These are phyloP conservation scores for Sanderia malayensis DNA, from an alignment of 30 jellyfish, hydroid and myxozoan genomes.

Conservation along the genomic window DNA sequence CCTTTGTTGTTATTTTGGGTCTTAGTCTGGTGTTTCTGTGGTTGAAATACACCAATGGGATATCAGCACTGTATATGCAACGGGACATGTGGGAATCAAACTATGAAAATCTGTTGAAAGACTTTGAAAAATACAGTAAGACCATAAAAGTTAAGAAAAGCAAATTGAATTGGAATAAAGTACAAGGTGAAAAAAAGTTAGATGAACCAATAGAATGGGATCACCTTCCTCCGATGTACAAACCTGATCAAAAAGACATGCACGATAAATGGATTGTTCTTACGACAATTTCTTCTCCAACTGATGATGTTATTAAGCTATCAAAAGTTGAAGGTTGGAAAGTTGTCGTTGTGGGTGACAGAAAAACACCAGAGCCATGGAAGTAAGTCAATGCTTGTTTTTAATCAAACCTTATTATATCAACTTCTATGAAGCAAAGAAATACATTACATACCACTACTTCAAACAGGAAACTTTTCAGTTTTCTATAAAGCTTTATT, in stretches of 20 bases:
- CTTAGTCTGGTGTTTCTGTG: slow-evolving; percentile 26
- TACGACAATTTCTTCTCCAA: slow-evolving; percentile 72
- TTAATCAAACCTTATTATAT: too few species aligned
- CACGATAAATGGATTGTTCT: slow-evolving; percentile 90
- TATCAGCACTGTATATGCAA: slow-evolving; percentile 28
- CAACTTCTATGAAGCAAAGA: too few species aligned
- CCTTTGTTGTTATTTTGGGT: slow-evolving; percentile 26
- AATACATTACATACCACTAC: too few species aligned
- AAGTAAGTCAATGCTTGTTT: too few species aligned
- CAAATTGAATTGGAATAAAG: slow-evolving; percentile 38
- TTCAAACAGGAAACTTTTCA: too few species aligned
- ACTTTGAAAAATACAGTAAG: not conserved
- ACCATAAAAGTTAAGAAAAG: slow-evolving; percentile 37
- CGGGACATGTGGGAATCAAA: slow-evolving; percentile 56
- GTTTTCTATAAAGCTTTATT: too few species aligned
- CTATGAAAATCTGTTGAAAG: slow-evolving; percentile 47
- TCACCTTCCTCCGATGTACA: not conserved
- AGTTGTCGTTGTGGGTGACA: slow-evolving; percentile 82
- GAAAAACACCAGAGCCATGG: slow-evolving; percentile 82
- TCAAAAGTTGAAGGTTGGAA: slow-evolving; percentile 77
- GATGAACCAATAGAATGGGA: slow-evolving; percentile 35
- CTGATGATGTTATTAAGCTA: slow-evolving; percentile 80
- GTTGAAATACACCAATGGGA: slow-evolving; percentile 49
- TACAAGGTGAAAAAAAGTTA: slow-evolving; percentile 27
- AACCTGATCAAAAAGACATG: slow-evolving; percentile 34